Conservation (phyloP, 2,797 vertebrate species). For the Cryptoprocta ferox region DNA sequence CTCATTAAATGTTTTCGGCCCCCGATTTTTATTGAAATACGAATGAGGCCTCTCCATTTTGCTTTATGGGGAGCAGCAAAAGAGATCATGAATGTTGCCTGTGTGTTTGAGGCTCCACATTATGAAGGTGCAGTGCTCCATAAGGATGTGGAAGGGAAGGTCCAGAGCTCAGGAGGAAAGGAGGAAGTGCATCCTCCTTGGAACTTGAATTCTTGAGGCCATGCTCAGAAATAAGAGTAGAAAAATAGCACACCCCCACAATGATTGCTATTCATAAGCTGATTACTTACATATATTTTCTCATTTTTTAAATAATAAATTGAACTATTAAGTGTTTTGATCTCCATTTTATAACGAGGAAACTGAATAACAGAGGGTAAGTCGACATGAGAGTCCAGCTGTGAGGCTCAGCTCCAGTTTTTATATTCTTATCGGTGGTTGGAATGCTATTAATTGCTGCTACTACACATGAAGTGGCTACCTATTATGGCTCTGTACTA, state of each 20-base stretch:
- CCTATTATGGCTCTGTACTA: not conserved
- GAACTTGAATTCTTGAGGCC: not conserved
- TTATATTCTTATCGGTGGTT: not conserved
- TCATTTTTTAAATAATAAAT: not conserved
- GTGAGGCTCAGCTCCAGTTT: not conserved
- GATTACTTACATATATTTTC: not conserved
- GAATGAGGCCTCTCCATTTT: not conserved
- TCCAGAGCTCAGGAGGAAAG: not conserved
- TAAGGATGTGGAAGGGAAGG: not conserved
- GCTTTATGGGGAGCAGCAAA: not conserved
- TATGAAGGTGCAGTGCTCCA: not conserved
- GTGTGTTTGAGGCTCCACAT: not conserved
- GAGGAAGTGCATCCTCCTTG: not conserved
- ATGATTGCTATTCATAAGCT: not conserved
- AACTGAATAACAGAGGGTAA: not conserved
- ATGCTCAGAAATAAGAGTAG: not conserved
- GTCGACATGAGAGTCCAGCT: not conserved
- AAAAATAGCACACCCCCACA: not conserved
- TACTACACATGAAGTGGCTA: not conserved
- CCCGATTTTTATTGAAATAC: constrained; percentile 6
- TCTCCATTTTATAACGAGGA: not conserved
- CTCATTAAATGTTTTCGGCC: not conserved
- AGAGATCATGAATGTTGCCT: not conserved
- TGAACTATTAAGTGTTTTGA: not conserved
- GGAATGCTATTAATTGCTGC: not conserved